Percentiles rank a stretch among this genome's conserved stretches.
phyloP scores from a whole-genome alignment of 2,113 vertebrate species.

The Elaphurus davidianus region DNA sequence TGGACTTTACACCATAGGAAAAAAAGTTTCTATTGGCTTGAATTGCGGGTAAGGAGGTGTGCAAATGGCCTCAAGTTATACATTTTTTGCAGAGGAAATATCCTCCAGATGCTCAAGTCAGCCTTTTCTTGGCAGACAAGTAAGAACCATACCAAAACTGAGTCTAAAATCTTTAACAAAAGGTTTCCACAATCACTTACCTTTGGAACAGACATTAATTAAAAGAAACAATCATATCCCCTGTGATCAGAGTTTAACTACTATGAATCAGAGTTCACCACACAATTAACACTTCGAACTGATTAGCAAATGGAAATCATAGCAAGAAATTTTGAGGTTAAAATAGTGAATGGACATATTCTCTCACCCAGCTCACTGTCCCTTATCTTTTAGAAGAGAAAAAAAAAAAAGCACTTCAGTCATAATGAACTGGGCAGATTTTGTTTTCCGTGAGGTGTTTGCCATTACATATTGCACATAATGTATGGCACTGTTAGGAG shows the following conservation, averaged over 20 bases:
- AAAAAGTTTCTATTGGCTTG: conserved; percentile 77
- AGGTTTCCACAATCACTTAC: conserved; percentile 61
- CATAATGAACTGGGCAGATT: conserved; percentile 83
- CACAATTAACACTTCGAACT: conserved; percentile 78
- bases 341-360: conserved; percentile 36
- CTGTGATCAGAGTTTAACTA: conserved; percentile 54
- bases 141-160: conserved; percentile 46
- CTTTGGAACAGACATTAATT: conserved; percentile 65
- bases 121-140: conserved; percentile 80
- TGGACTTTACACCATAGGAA: conserved; percentile 65
- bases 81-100: conserved; percentile 83
- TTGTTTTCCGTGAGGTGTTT: conserved; percentile 82
- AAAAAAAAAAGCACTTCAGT: conserved; percentile 5
- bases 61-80: conserved; percentile 80
- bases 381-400: not conserved
- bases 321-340: conserved; percentile 58
- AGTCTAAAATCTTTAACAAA: conserved; percentile 57
- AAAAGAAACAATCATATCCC: conserved; percentile 44
- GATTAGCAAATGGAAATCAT: conserved; percentile 58
- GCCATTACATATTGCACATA: conserved; percentile 86
- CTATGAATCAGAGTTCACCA: conserved; percentile 69
- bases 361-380: not conserved
- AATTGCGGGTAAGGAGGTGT: conserved; percentile 80
- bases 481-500: conserved; percentile 86
- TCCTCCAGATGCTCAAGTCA: conserved; percentile 85